phyloP scores from a whole-genome alignment of 2,113 vertebrate species.

The Dolichallabes microphthalmus region DNA sequence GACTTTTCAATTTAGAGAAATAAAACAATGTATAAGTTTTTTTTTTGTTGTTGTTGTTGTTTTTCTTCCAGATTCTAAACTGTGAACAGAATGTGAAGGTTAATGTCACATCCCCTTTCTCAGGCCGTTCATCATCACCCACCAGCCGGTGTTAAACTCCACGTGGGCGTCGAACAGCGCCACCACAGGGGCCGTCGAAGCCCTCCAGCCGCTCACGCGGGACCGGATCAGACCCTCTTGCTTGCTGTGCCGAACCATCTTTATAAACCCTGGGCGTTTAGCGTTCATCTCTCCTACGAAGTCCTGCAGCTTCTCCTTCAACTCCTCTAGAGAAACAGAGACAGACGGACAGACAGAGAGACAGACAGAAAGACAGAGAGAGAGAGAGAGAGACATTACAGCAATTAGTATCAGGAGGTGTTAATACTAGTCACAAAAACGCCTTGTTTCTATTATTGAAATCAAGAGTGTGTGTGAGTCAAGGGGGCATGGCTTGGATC shows the following conservation, averaged over 20 bases:
- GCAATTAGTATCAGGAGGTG: neutral
- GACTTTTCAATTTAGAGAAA: neutral
- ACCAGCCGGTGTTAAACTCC: constrained; percentile 95
- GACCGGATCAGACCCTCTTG: constrained; percentile 96
- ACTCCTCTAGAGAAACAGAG: constrained; percentile 77
- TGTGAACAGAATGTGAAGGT: neutral
- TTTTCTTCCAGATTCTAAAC: too few species aligned
- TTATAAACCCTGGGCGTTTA: constrained; percentile 86
- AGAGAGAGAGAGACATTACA: neutral
- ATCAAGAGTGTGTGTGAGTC: too few species aligned
- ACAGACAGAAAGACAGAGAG: neutral
- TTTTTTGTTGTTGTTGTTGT: too few species aligned
- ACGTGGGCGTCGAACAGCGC: constrained; percentile 97
- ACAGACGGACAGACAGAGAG: constrained; percentile 15
- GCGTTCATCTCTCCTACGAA: constrained; percentile 87
- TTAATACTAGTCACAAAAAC: neutral
- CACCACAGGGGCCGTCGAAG: constrained; percentile 86
- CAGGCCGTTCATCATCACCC: constrained; percentile 56
- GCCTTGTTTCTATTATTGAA: too few species aligned
- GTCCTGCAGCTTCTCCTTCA: constrained; percentile 87
- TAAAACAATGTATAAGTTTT: neutral
- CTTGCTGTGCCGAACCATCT: constrained; percentile 86
- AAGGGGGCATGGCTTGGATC: too few species aligned
- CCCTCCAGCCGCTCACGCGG: constrained; percentile 93
- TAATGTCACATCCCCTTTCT: neutral